Conservation (phyloP, 2,113 vertebrate species). For the Peromyscus polionotus region DNA sequence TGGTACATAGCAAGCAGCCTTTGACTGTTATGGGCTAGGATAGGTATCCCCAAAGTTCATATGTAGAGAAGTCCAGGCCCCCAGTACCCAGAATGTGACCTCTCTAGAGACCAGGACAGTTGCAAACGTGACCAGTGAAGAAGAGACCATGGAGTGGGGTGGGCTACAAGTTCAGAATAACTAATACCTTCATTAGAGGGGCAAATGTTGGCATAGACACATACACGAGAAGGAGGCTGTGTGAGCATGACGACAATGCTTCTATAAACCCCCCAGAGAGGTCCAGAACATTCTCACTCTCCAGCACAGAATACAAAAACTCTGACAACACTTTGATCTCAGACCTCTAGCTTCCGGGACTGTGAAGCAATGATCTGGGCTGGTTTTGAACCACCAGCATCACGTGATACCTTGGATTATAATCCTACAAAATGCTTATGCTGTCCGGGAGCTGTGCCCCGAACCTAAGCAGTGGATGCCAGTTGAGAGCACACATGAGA, state of each 20-base stretch:
- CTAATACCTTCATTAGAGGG: background rate
- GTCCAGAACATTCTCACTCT: background rate
- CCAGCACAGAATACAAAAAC: background rate
- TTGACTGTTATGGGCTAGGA: no score
- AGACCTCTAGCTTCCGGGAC: background rate
- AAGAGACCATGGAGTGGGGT: background rate
- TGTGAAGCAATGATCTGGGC: fast-evolving
- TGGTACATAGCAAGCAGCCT: background rate
- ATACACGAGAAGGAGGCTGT: background rate
- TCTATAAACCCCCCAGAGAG: background rate
- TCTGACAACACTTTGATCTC: background rate
- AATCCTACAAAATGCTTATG: background rate
- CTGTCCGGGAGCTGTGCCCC: background rate
- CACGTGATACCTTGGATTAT: background rate
- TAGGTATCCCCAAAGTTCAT: background rate
- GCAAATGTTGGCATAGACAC: background rate
- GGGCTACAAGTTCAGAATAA: background rate
- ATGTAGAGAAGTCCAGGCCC: background rate
- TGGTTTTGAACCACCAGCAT: background rate
- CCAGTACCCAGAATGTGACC: background rate
- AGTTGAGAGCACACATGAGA: background rate
- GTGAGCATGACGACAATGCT: background rate
- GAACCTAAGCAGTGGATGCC: background rate
- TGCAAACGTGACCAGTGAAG: background rate
- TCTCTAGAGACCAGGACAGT: background rate